Evolutionary conservation across 2,888 invertebrate genomes (phyloP).

Genomic region (Mantis religiosa): DNA sequence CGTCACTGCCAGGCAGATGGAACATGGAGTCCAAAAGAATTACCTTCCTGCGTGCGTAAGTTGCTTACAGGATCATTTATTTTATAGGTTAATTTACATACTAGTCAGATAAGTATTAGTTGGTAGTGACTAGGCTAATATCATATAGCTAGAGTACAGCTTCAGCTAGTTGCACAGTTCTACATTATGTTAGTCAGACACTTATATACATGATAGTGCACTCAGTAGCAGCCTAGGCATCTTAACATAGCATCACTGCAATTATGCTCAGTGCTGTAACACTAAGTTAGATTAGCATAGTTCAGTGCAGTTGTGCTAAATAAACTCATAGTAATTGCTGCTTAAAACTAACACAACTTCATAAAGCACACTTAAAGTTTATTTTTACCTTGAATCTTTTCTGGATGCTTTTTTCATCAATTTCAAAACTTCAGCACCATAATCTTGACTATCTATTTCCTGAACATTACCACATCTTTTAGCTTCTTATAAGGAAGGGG

Average conservation of each 20-base stretch:
- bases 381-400: too few species aligned
- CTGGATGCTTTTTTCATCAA: too few species aligned
- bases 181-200: too few species aligned
- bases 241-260: neutral
- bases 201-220: neutral
- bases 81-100: neutral
- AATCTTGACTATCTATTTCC: too few species aligned
- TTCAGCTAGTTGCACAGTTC: neutral
- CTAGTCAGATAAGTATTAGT: neutral
- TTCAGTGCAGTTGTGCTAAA: neutral
- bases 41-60: conserved; percentile 91
- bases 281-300: neutral
- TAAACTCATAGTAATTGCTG: neutral
- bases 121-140: neutral
- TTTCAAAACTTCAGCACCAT: too few species aligned
- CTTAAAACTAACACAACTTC: too few species aligned
- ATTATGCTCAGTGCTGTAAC: neutral
- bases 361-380: too few species aligned
- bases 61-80: conserved; percentile 39
- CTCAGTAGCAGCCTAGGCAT: neutral
- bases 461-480: too few species aligned
- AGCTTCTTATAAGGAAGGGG: too few species aligned
- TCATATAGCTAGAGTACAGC: neutral
- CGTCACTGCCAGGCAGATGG: conserved; percentile 88
- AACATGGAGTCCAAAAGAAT: conserved; percentile 84